Evolutionary conservation across 2,797 vertebrate genomes (phyloP).

Genomic region (Anguilla anguilla): DNA sequence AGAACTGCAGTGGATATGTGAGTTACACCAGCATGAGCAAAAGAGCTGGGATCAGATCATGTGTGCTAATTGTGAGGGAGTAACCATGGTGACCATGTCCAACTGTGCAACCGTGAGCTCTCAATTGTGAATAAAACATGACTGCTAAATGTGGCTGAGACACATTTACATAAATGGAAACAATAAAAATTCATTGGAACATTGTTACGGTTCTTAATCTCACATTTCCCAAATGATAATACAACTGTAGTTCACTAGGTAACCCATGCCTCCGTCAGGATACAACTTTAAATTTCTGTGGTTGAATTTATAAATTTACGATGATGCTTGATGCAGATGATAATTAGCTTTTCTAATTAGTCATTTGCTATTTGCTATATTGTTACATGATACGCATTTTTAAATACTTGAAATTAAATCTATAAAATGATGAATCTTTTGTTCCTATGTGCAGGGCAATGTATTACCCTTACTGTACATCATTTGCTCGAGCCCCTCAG

Average conservation of each 20-base stretch:
- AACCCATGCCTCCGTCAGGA: slow-evolving; percentile 59
- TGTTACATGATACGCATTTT: neutral
- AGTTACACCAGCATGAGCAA: slow-evolving; percentile 31
- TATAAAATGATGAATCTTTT: neutral
- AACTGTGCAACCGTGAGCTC: slow-evolving; percentile 54
- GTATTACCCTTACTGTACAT: neutral
- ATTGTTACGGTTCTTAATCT: slow-evolving; percentile 13
- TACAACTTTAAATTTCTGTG: neutral
- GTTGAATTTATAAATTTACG: neutral
- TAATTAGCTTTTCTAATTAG: neutral
- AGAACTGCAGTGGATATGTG: slow-evolving; percentile 45
- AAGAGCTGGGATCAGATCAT: slow-evolving; percentile 23
- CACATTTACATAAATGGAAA: slow-evolving; percentile 11
- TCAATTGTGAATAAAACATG: slow-evolving; percentile 27
- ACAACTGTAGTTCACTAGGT: slow-evolving; percentile 52
- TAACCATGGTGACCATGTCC: slow-evolving; percentile 36
- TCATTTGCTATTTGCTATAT: neutral
- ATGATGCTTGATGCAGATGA: neutral
- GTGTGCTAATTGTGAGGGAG: slow-evolving; percentile 25
- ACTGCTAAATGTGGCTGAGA: slow-evolving; percentile 33
- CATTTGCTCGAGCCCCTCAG: neutral
- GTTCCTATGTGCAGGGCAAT: neutral
- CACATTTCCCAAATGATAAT: slow-evolving; percentile 15
- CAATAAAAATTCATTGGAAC: neutral
- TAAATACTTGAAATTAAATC: neutral